phyloP scores from a whole-genome alignment of 2,113 vertebrate genomes.

The Excalfactoria chinensis region DNA sequence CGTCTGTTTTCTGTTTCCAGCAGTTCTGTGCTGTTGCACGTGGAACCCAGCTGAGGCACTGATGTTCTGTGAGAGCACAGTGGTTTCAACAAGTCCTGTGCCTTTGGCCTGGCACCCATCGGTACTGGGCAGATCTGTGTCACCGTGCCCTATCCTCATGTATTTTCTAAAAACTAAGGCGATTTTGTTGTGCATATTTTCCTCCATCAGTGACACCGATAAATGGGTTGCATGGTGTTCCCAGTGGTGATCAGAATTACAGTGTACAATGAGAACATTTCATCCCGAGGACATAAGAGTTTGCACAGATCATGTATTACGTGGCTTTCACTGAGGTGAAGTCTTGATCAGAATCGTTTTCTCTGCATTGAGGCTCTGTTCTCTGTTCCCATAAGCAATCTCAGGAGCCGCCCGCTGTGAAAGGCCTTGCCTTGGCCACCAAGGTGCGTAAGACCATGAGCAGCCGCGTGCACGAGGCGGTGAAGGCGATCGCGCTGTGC shows the following conservation, averaged over 20 bases:
- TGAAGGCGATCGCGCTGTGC: constrained; percentile 95
- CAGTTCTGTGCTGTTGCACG: constrained; percentile 5
- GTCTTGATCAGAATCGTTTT: rapidly evolving
- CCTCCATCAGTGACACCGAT: rapidly evolving
- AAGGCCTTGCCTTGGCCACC: constrained; percentile 84
- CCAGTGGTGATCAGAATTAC: background rate
- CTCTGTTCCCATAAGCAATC: constrained; percentile 74
- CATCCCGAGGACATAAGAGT: rapidly evolving
- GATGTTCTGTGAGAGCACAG: background rate
- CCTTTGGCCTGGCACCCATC: background rate
- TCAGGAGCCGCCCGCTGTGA: constrained; percentile 87
- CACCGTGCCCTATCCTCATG: background rate
- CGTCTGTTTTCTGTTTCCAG: constrained; percentile 76
- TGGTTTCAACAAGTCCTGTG: background rate
- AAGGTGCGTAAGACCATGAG: constrained; percentile 97
- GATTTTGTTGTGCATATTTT: background rate
- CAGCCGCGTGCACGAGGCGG: constrained; percentile 94
- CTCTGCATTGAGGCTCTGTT: background rate
- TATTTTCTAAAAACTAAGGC: background rate
- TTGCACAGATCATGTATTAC: background rate
- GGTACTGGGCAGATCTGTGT: background rate
- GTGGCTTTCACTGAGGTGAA: background rate
- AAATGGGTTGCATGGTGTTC: background rate
- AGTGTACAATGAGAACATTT: rapidly evolving
- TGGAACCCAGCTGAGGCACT: background rate